Evolutionary conservation across 53 echinoderm and acorn worm species (phyloP).

Genomic region (Echinarachnius parma): DNA sequence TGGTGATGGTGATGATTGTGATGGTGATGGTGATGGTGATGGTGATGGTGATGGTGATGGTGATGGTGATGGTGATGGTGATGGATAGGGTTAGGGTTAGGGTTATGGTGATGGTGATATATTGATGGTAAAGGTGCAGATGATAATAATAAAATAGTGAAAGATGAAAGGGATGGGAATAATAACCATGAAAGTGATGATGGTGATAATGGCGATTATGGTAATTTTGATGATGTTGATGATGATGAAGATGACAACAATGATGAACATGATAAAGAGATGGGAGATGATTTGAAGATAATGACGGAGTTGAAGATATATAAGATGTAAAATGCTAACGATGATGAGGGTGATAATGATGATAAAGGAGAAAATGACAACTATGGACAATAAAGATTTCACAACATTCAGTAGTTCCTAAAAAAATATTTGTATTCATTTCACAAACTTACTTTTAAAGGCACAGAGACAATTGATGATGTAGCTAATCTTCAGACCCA

Average conservation of each 20-base stretch:
- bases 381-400: background rate
- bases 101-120: background rate
- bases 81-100: too few species aligned
- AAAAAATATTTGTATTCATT: background rate
- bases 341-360: background rate
- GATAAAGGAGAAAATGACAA: too few species aligned
- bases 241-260: background rate
- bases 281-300: too few species aligned
- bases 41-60: background rate
- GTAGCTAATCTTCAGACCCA: conserved; percentile 1
- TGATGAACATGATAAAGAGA: too few species aligned
- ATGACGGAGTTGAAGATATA: background rate
- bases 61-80: background rate
- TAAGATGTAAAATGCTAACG: background rate
- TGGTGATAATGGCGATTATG: too few species aligned
- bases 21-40: background rate
- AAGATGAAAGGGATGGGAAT: too few species aligned
- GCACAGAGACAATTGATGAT: background rate
- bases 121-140: background rate
- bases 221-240: background rate
- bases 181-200: too few species aligned
- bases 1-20: background rate
- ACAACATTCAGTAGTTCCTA: background rate
- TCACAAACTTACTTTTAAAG: background rate
- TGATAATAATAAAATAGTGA: too few species aligned